These are phyloP conservation scores for Galbula dea DNA, from an alignment of 2,113 vertebrate species.

Conservation along the genomic window DNA sequence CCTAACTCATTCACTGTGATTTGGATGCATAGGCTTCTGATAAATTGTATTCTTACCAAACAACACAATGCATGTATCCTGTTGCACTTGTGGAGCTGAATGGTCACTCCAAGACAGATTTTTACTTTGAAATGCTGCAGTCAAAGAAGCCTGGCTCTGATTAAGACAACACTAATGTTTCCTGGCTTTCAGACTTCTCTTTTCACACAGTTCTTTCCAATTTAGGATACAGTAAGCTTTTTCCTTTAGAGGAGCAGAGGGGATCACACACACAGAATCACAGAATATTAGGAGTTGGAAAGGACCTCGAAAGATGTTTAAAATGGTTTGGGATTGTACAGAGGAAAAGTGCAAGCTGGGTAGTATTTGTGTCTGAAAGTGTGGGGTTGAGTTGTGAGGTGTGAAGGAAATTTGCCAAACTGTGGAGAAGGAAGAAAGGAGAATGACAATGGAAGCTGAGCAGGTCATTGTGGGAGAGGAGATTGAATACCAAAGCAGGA, in stretches of 20 bases:
- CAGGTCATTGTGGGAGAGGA: background rate
- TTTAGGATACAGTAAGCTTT: background rate
- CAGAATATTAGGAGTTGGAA: too few relatives aligned
- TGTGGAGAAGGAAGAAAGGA: background rate
- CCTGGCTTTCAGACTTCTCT: background rate
- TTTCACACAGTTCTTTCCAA: background rate
- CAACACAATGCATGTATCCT: fast-evolving
- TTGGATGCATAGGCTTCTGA: background rate
- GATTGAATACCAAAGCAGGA: background rate
- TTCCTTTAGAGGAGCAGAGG: background rate
- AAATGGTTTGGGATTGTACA: background rate
- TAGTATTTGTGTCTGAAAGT: background rate
- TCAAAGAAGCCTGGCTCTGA: background rate
- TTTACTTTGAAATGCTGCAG: background rate
- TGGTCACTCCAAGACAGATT: background rate
- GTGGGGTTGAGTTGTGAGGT: background rate
- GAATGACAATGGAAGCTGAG: background rate
- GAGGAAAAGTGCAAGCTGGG: background rate
- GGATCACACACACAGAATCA: too few relatives aligned
- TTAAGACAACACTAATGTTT: background rate
- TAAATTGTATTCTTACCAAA: background rate
- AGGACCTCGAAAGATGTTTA: too few relatives aligned
- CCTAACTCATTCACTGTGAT: background rate
- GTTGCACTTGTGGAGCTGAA: background rate
- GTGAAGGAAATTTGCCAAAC: background rate